Evolutionary conservation across 2,797 vertebrate species (phyloP).

Genomic region (Acrocephalus scirpaceus): DNA sequence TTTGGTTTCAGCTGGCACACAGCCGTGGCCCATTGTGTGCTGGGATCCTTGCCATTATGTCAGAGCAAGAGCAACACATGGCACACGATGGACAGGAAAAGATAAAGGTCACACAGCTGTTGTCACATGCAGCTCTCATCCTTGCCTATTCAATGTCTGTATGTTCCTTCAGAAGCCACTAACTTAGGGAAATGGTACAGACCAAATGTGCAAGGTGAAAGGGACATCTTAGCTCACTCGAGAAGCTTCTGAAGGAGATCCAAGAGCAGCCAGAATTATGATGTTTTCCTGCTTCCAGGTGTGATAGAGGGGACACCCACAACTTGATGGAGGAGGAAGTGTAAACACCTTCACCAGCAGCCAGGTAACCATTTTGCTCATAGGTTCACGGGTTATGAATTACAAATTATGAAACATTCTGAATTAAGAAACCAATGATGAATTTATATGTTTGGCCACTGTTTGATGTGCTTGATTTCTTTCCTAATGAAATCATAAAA

Average conservation of each 20-base stretch:
- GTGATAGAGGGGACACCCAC: not conserved
- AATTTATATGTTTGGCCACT: not conserved
- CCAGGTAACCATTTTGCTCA: not conserved
- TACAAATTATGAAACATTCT: not conserved
- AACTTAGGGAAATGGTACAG: not conserved
- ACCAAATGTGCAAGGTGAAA: not conserved
- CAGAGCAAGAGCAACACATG: not conserved
- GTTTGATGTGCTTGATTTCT: not conserved
- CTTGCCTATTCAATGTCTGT: not conserved
- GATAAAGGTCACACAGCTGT: not conserved
- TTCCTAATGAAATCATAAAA: not conserved
- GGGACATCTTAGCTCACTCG: no score
- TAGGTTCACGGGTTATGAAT: not conserved
- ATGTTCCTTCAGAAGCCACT: not conserved
- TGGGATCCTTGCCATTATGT: not conserved
- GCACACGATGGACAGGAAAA: not conserved
- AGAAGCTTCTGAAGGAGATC: not conserved
- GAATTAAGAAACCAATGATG: not conserved
- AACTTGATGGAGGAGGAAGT: not conserved
- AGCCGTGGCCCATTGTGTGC: not conserved
- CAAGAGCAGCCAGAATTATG: not conserved
- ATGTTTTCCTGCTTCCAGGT: not conserved
- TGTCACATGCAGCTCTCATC: not conserved
- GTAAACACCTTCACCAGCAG: not conserved
- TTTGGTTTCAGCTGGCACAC: not conserved